Base-by-base conservation (phyloP, 2,113 vertebrate species). In the Silurus meridionalis region DNA sequence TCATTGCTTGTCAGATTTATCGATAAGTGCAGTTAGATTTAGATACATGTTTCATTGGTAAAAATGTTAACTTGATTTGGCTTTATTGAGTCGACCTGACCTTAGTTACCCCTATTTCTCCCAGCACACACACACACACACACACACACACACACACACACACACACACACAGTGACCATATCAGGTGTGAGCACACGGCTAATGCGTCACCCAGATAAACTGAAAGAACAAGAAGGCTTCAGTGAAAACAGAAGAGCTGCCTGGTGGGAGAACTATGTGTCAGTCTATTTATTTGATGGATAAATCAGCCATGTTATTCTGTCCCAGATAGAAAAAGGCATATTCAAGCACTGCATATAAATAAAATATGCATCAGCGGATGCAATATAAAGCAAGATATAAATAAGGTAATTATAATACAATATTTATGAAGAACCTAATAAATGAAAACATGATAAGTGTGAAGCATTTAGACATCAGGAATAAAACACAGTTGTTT, bases 161-260 rank as follows among this genome's bases (percentile, higher is more conserved):
- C 46, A 77, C 71, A 37, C 37, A 37, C 71, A 19, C 48, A 52
- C 58, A 25, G 25, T 28, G 15, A 2, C 83, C 58, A n/a, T 75
- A 84, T 77, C 57, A 84, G 83, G 71, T 77, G 23, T n/a, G 23
- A 84, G 37, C 71, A 84, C 5, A n/a, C 6, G 1, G n/a, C 71
- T 63, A 50, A 46, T 64, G 37, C 57, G n/a, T 84, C 83, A 84
- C 48, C n/a, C 53, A 84, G 67, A 84, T 50, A 61, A 61, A 84
- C 8, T 60, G 55, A 64, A 28, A 25, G 6, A 82, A 82, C 63
- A 37, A 53, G 81, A 66, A 28, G 64, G 19, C 55, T 74, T 37
- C 28, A n/a, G 67, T 58, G n/a, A 46, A n/a, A 84, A 72, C 66
- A 84, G 61, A 74, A 50, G 83, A 5, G 7, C 21, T 53, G 58